A percentile compares a stretch with the other conserved stretches of the same genome.
Evolutionary conservation across 1,140 invertebrate genomes (phyloP).

Genomic region (Mycetomoellerius zeteki): DNA sequence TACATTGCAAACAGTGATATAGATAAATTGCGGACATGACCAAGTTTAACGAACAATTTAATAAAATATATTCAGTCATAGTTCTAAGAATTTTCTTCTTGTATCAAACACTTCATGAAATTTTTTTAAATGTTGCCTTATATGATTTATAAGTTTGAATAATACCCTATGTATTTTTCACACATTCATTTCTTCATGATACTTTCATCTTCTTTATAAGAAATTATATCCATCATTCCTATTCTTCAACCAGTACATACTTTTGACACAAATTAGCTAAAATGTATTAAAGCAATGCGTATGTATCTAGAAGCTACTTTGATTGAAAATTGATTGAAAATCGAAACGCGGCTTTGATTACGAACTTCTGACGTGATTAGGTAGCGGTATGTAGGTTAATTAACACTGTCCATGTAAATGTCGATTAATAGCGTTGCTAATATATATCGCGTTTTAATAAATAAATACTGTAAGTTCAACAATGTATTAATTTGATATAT

Average conservation of each 20-base stretch:
- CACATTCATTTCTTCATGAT: not conserved
- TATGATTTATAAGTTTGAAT: not conserved
- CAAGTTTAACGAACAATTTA: slow-evolving; percentile 15
- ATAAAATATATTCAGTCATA: slow-evolving; percentile 3
- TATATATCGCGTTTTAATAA: not conserved
- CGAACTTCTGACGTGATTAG: slow-evolving; percentile 63
- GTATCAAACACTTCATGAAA: not conserved
- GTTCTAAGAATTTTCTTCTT: not conserved
- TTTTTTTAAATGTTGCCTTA: not conserved
- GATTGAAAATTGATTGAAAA: slow-evolving; percentile 55
- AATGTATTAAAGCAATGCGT: slow-evolving; percentile 13
- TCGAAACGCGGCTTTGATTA: slow-evolving; percentile 55
- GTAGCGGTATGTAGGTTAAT: slow-evolving; percentile 56
- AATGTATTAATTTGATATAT: not conserved
- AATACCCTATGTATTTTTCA: not conserved
- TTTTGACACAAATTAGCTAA: not conserved
- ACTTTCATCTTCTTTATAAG: not conserved
- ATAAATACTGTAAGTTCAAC: slow-evolving; percentile 13
- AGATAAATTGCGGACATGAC: slow-evolving; percentile 23
- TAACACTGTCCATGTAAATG: slow-evolving; percentile 52
- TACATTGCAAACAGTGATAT: not conserved
- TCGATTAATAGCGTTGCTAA: slow-evolving; percentile 21
- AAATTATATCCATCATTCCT: not conserved
- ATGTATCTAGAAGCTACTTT: not conserved
- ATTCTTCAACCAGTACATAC: not conserved